Conservation (phyloP, 2,888 invertebrate genomes). For the Cosmopolites sordidus region DNA sequence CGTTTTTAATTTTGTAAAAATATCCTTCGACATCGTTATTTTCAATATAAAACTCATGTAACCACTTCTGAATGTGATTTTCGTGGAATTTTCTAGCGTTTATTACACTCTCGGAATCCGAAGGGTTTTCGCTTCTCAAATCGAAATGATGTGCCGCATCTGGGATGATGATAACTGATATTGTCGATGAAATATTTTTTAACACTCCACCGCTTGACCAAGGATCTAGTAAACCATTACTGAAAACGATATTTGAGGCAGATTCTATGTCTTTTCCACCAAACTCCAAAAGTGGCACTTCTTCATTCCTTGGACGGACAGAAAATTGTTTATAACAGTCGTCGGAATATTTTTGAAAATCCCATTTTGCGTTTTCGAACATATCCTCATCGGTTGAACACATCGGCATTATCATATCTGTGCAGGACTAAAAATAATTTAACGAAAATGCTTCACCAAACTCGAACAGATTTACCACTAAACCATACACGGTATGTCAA, state of each 20-base stretch:
- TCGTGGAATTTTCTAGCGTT: constrained; percentile 61
- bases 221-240: constrained; percentile 82
- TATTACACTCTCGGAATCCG: constrained; percentile 64
- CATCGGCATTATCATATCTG: constrained; percentile 96
- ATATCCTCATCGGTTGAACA: constrained; percentile 72
- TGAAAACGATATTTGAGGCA: constrained; percentile 70
- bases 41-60: constrained; percentile 30
- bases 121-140: constrained; percentile 60
- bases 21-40: too few relatives aligned
- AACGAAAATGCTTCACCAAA: too few relatives aligned
- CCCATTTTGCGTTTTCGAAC: constrained; percentile 76
- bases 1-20: too few relatives aligned
- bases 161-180: constrained; percentile 69
- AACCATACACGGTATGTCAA: too few relatives aligned
- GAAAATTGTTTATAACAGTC: constrained; percentile 18
- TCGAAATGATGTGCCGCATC: constrained; percentile 86
- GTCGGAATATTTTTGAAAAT: constrained; percentile 51
- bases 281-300: constrained; percentile 69
- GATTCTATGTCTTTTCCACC: constrained; percentile 71
- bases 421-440: constrained; percentile 71
- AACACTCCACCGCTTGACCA: constrained; percentile 85
- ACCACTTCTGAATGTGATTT: constrained; percentile 59
- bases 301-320: constrained; percentile 52
- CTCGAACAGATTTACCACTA: too few relatives aligned
- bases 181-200: constrained; percentile 59